These are phyloP conservation scores for Stomorhina lunata DNA, from an alignment of 2,888 invertebrate genomes.

Conservation along the genomic window DNA sequence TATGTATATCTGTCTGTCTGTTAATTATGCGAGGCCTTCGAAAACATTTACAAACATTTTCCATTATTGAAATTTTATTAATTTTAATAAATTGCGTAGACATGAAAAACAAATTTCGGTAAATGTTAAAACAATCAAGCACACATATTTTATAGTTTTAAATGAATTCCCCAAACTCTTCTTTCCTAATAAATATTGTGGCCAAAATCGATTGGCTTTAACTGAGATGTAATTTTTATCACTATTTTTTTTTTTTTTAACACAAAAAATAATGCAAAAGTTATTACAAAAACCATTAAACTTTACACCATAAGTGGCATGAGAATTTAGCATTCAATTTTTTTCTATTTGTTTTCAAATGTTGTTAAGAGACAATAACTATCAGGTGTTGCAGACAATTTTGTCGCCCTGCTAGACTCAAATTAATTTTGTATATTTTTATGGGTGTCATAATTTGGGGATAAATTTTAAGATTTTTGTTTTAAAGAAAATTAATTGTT, in stretches of 20 bases:
- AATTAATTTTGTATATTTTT: slow-evolving; percentile 10
- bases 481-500: slow-evolving; percentile 45
- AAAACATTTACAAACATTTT: too few species aligned
- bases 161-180: too few species aligned
- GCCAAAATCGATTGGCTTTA: background rate
- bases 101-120: too few species aligned
- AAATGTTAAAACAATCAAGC: too few species aligned
- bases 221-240: too few species aligned
- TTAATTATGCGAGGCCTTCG: too few species aligned
- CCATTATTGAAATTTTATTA: too few species aligned
- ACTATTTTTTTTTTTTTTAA: too few species aligned
- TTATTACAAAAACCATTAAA: background rate
- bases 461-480: background rate
- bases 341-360: background rate
- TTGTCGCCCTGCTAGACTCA: background rate
- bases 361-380: background rate
- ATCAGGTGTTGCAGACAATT: background rate
- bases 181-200: too few species aligned
- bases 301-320: background rate
- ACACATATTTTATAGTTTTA: too few species aligned
- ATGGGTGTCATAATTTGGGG: background rate
- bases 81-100: too few species aligned
- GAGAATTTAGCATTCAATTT: background rate
- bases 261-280: background rate
- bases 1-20: too few species aligned